phyloP scores from a whole-genome alignment of 2,797 vertebrate genomes.

The Acanthopagrus latus region DNA sequence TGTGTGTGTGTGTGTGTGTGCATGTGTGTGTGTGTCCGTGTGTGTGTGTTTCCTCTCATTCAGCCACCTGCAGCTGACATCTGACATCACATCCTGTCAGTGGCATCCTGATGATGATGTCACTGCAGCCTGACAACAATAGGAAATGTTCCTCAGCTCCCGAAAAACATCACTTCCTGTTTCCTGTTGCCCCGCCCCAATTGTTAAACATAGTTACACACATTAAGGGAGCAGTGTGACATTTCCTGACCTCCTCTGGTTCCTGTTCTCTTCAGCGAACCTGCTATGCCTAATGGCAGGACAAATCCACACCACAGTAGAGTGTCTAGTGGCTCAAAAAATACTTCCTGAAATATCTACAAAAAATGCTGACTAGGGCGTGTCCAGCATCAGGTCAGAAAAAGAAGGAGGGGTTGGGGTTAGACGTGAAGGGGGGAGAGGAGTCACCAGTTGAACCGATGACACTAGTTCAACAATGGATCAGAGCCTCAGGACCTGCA shows the following conservation, averaged over 20 bases:
- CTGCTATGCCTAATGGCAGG: too few relatives aligned
- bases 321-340: too few relatives aligned
- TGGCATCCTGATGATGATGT: slow-evolving; percentile 14
- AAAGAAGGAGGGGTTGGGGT: too few relatives aligned
- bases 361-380: too few relatives aligned
- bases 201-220: not conserved
- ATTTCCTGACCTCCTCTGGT: not conserved
- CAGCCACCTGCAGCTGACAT: slow-evolving; percentile 23
- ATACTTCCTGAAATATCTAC: too few relatives aligned
- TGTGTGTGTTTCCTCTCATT: not conserved
- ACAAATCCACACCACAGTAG: too few relatives aligned
- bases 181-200: not conserved
- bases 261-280: too few relatives aligned
- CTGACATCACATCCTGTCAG: slow-evolving; percentile 42
- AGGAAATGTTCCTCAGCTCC: slow-evolving; percentile 39
- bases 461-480: not conserved
- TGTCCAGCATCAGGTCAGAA: too few relatives aligned
- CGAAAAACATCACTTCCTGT: not conserved
- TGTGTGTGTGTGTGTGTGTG: not conserved
- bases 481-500: not conserved
- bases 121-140: slow-evolving; percentile 10
- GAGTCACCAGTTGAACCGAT: not conserved
- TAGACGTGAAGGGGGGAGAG: too few relatives aligned
- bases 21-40: not conserved
- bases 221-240: not conserved